Evolutionary conservation across 2,797 vertebrate species (phyloP).

Genomic region (Neosilurus mollespiculum): DNA sequence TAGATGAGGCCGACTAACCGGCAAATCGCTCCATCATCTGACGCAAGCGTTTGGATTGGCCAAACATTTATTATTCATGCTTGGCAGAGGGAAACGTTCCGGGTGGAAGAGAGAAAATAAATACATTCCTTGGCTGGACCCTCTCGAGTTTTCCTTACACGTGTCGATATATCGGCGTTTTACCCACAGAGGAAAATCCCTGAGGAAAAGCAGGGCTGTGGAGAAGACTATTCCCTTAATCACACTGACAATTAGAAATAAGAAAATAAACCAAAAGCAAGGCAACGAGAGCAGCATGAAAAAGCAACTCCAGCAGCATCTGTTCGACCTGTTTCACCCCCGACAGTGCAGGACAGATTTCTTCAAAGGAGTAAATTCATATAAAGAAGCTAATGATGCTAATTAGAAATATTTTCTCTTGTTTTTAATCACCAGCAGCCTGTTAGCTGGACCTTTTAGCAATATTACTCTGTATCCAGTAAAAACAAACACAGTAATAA

Average conservation of each 20-base stretch:
- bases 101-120: constrained; percentile 23
- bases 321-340: not conserved
- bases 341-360: not conserved
- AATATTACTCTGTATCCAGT: not conserved
- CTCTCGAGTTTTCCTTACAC: not conserved
- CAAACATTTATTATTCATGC: constrained; percentile 39
- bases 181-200: not conserved
- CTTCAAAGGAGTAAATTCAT: not conserved
- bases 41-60: constrained; percentile 37
- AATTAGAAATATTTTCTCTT: not conserved
- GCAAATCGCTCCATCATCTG: constrained; percentile 39
- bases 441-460: not conserved
- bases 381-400: not conserved
- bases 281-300: not conserved
- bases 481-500: not conserved
- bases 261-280: not conserved
- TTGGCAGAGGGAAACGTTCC: constrained; percentile 35
- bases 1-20: constrained; percentile 8
- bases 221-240: not conserved
- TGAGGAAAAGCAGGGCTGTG: not conserved
- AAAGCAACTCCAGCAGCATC: not conserved
- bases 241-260: not conserved
- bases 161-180: constrained; percentile 23
- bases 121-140: constrained; percentile 13
- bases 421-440: not conserved